A percentile compares a stretch with the other conserved stretches of the same genome.
phyloP scores from a whole-genome alignment of 2,113 vertebrate species.

The Ageneiosus marmoratus region DNA sequence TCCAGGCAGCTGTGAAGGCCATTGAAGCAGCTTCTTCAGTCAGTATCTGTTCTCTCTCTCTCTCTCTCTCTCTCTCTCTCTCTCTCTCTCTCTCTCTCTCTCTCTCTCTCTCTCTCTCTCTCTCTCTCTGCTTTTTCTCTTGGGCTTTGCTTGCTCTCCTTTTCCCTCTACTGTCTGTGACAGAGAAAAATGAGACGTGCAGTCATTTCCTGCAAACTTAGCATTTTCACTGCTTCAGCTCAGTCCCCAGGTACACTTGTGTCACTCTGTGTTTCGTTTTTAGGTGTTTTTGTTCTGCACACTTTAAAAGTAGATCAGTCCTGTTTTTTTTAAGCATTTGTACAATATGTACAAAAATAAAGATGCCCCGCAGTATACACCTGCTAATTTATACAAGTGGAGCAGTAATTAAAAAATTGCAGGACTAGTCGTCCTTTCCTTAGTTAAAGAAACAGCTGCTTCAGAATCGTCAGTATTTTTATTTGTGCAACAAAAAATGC shows the following conservation, averaged over 20 bases:
- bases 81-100: conserved; percentile 7
- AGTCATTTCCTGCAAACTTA: neutral
- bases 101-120: neutral
- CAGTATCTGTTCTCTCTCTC: conserved; percentile 59
- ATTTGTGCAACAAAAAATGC: neutral
- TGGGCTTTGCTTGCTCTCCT: neutral
- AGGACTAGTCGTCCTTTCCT: neutral
- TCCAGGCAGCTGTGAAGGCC: conserved; percentile 93
- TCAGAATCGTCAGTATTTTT: neutral
- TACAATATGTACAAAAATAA: neutral
- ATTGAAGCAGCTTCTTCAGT: conserved; percentile 97
- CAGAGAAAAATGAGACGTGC: conserved; percentile 24
- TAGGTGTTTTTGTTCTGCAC: neutral
- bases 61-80: neutral
- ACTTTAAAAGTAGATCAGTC: neutral
- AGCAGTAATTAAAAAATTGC: neutral
- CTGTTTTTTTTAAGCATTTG: neutral
- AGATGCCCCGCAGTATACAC: neutral
- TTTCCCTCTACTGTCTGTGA: neutral
- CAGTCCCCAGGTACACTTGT: neutral
- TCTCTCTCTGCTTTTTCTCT: neutral
- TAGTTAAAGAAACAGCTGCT: neutral
- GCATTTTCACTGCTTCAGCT: neutral
- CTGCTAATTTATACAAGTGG: neutral
- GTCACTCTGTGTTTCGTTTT: neutral